phyloP scores from a whole-genome alignment of 2,888 invertebrate species.

The Pseudococcus longispinus region DNA sequence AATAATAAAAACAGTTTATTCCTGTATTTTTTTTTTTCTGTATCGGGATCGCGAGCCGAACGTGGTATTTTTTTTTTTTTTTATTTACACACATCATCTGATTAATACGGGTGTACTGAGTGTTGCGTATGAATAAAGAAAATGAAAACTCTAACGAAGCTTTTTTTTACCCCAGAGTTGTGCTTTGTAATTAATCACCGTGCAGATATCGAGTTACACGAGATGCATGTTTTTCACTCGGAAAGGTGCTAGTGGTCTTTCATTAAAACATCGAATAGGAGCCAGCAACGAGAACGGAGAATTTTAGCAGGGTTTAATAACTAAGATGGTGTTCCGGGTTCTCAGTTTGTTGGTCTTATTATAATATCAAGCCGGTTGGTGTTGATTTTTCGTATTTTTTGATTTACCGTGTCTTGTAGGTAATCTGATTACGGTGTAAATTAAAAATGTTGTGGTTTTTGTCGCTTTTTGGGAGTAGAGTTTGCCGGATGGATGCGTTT shows the following conservation, averaged over 20 bases:
- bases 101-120: slow-evolving; percentile 11
- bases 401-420: not conserved
- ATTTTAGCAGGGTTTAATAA: too few relatives aligned
- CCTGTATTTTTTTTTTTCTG: not conserved
- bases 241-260: not conserved
- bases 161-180: not conserved
- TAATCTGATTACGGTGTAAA: not conserved
- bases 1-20: slow-evolving; percentile 29
- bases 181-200: not conserved
- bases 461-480: too few relatives aligned
- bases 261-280: not conserved
- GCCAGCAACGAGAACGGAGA: too few relatives aligned
- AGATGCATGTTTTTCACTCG: slow-evolving; percentile 1
- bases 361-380: not conserved
- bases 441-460: too few relatives aligned
- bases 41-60: not conserved
- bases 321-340: not conserved
- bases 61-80: not conserved
- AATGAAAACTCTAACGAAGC: not conserved
- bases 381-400: not conserved
- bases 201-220: not conserved
- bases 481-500: too few relatives aligned
- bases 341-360: not conserved
- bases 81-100: not conserved
- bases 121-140: not conserved